These are phyloP conservation scores for Archips crataeganus DNA, from an alignment of 2,888 invertebrate species.

Conservation along the genomic window DNA sequence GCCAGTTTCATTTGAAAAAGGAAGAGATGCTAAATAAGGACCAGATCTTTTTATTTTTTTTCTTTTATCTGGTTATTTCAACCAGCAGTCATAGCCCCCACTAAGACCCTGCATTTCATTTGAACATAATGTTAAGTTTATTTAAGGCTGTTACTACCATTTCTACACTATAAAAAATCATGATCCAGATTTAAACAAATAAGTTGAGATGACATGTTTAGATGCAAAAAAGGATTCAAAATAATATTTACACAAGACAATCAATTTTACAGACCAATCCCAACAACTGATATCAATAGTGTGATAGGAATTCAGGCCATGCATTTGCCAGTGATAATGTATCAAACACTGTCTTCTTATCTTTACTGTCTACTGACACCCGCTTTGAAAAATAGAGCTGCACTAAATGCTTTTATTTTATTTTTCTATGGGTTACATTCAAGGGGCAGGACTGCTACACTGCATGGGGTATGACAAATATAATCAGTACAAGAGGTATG, in stretches of 20 bases:
- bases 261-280: conserved; percentile 22
- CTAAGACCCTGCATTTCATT: too few species aligned
- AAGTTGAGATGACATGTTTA: not conserved
- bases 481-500: not conserved
- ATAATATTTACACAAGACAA: conserved; percentile 13
- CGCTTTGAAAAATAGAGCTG: conserved; percentile 8
- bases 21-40: too few species aligned
- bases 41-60: too few species aligned
- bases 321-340: conserved; percentile 43
- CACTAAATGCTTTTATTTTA: not conserved
- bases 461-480: not conserved
- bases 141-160: too few species aligned
- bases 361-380: conserved; percentile 10
- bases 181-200: not conserved
- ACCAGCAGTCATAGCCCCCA: too few species aligned
- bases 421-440: not conserved
- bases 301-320: conserved; percentile 50
- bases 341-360: conserved; percentile 42
- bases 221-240: not conserved
- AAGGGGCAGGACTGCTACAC: not conserved
- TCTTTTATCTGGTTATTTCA: too few species aligned
- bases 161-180: not conserved
- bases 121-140: too few species aligned
- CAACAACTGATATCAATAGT: conserved; percentile 45
- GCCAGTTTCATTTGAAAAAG: too few species aligned